Percentiles rank a stretch among this genome's conserved stretches.
Evolutionary conservation across 2,797 vertebrate species (phyloP).

Genomic region (Mus spretus): DNA sequence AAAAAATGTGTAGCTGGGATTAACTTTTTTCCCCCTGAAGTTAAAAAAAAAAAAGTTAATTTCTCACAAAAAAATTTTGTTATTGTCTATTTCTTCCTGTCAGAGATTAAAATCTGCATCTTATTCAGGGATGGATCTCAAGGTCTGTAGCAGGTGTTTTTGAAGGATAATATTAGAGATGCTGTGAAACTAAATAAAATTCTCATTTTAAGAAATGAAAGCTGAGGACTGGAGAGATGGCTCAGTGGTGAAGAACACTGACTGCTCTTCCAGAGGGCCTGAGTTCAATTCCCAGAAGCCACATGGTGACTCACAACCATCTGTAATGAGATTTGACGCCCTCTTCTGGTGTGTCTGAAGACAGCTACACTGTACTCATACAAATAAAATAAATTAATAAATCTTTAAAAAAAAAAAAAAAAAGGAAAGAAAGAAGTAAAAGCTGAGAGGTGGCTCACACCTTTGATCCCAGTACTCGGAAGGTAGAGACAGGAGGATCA

Average conservation of each 20-base stretch:
- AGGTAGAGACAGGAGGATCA: background rate
- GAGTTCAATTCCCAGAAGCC: too few species aligned
- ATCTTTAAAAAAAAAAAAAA: too few species aligned
- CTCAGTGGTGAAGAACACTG: too few species aligned
- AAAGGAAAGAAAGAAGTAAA: too few species aligned
- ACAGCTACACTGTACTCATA: too few species aligned
- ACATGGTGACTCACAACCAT: too few species aligned
- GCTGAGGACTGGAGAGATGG: background rate
- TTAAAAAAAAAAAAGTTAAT: background rate
- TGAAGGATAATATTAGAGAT: background rate
- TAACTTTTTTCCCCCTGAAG: background rate
- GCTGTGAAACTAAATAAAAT: background rate
- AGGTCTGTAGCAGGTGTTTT: background rate
- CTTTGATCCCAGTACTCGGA: background rate
- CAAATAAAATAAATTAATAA: too few species aligned
- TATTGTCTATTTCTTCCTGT: background rate
- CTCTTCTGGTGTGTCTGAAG: too few species aligned
- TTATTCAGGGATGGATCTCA: background rate
- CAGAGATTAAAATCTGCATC: background rate
- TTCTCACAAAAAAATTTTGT: background rate
- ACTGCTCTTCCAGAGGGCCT: too few species aligned
- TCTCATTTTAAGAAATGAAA: background rate
- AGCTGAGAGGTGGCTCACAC: background rate
- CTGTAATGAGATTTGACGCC: too few species aligned
- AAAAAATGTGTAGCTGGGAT: background rate